These are phyloP conservation scores for Bubo blakistoni DNA, from an alignment of 2,113 vertebrate species.

Conservation along the genomic window DNA sequence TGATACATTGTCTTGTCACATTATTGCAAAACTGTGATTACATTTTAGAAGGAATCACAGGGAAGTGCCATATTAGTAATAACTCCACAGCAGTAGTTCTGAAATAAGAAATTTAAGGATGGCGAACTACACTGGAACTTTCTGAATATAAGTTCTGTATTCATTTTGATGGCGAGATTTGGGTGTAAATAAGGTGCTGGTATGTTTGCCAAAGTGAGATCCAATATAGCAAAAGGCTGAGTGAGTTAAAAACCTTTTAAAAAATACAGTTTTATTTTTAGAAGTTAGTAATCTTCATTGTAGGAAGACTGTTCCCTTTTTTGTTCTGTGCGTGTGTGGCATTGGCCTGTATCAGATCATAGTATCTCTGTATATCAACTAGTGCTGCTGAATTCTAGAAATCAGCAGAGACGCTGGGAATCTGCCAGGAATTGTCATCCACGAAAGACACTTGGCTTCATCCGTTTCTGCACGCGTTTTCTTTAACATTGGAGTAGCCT, in stretches of 20 bases:
- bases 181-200: background rate
- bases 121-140: background rate
- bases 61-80: background rate
- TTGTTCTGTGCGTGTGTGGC: background rate
- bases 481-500: background rate
- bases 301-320: background rate
- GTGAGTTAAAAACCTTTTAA: background rate
- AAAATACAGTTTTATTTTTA: background rate
- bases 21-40: background rate
- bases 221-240: background rate
- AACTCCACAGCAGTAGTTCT: background rate
- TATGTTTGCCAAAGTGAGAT: background rate
- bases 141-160: background rate
- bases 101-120: background rate
- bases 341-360: background rate
- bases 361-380: background rate
- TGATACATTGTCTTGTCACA: background rate
- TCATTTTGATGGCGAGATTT: background rate
- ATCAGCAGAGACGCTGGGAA: background rate
- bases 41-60: background rate
- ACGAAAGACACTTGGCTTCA: background rate
- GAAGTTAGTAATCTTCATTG: background rate
- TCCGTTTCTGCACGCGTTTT: background rate
- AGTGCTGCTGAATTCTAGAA: background rate
- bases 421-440: background rate